Percentiles rank a stretch among this genome's conserved stretches.
These are phyloP conservation scores for Oreochromis tanganicae DNA, from an alignment of 2,113 vertebrate genomes.

Conservation along the genomic window DNA sequence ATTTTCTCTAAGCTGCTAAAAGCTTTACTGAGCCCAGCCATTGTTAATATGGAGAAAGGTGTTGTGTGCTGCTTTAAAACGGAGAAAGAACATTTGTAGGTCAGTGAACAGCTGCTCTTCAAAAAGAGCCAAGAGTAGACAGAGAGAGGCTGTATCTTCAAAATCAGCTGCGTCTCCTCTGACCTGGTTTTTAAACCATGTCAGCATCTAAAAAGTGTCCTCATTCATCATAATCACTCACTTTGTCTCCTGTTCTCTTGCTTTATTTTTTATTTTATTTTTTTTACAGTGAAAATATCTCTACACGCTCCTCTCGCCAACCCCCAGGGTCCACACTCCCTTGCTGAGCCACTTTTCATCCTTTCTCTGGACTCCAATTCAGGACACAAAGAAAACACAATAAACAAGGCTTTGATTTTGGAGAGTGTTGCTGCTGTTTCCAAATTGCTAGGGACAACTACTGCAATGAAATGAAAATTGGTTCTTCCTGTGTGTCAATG, in stretches of 20 bases:
- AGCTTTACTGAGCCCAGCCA: background rate
- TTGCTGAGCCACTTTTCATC: background rate
- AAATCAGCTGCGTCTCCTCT: background rate
- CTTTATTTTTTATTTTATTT: background rate
- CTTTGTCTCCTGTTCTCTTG: background rate
- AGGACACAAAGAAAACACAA: background rate
- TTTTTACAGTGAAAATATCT: background rate
- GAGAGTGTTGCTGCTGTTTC: background rate
- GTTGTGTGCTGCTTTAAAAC: background rate
- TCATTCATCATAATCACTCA: background rate
- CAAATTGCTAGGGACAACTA: background rate
- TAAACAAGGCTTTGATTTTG: background rate
- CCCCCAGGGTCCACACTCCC: background rate
- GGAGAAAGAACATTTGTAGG: background rate
- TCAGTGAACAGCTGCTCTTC: background rate
- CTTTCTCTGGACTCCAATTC: background rate
- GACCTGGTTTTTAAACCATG: slow-evolving; percentile 11
- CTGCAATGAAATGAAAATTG: background rate
- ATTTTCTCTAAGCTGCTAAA: background rate
- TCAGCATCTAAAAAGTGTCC: background rate
- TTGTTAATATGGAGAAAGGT: background rate
- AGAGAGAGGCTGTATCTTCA: background rate
- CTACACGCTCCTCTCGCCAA: background rate
- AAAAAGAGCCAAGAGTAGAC: background rate
- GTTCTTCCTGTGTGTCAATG: background rate